Evolutionary conservation across 2,113 vertebrate genomes (phyloP).

Genomic region (Catagonus wagneri): DNA sequence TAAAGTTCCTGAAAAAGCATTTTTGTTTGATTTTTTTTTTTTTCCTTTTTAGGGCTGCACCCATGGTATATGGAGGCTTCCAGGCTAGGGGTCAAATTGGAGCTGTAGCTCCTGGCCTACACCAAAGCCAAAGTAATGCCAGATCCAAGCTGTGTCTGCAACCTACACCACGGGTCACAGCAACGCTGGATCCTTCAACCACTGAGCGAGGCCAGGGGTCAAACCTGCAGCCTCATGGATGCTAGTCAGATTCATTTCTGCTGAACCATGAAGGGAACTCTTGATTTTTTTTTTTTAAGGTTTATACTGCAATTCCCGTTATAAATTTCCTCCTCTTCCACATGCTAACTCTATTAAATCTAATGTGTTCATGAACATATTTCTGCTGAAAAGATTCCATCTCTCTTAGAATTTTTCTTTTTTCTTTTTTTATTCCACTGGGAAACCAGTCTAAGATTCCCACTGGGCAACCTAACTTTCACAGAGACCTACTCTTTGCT

Average conservation of each 20-base stretch:
- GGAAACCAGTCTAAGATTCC: not conserved
- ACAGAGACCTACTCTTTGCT: not conserved
- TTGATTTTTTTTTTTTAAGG: not conserved
- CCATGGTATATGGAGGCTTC: no score
- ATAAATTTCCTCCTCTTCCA: not conserved
- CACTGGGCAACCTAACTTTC: not conserved
- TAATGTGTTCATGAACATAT: not conserved
- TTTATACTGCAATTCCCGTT: not conserved
- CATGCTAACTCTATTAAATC: not conserved
- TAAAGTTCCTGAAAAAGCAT: not conserved
- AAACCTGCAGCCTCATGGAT: no score
- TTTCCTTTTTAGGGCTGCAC: not conserved
- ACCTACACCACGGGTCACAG: no score
- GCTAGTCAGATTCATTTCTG: no score
- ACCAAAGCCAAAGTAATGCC: no score
- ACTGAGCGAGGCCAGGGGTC: no score
- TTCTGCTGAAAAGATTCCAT: not conserved
- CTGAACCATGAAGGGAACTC: no score
- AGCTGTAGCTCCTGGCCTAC: no score
- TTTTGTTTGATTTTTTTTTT: conserved; percentile 1
- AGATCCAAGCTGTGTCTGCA: no score
- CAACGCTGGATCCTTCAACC: no score
- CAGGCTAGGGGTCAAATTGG: no score
- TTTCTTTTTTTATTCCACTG: not conserved
- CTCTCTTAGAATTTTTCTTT: not conserved